Evolutionary conservation across 2,113 vertebrate species (phyloP).

Genomic region (Vidua chalybeata): DNA sequence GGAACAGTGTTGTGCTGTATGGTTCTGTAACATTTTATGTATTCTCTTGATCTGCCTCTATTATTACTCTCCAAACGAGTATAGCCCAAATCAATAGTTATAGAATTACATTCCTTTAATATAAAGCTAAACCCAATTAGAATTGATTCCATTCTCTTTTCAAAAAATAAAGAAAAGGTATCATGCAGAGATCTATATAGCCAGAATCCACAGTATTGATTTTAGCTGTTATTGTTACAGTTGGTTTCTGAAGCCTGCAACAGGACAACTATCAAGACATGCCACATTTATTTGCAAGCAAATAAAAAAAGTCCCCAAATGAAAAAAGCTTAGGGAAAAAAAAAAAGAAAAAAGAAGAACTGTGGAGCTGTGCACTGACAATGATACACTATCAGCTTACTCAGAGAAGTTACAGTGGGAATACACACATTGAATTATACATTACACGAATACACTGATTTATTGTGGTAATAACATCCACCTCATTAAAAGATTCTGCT

Average conservation of each 20-base stretch:
- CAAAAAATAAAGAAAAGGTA: constrained; percentile 69
- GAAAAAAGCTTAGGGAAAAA: constrained; percentile 66
- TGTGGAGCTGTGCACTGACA: constrained; percentile 84
- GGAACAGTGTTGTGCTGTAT: constrained; percentile 63
- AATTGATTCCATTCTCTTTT: constrained; percentile 90
- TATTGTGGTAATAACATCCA: constrained; percentile 99
- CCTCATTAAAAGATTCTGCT: constrained; percentile 98
- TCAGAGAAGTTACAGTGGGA: constrained; percentile 93
- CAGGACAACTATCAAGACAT: constrained; percentile 73
- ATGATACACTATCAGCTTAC: constrained; percentile 96
- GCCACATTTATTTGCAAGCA: constrained; percentile 79
- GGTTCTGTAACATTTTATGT: constrained; percentile 81
- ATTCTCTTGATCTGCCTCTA: constrained; percentile 85
- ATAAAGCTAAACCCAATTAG: constrained; percentile 85
- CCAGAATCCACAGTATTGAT: constrained; percentile 85
- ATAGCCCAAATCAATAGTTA: constrained; percentile 89
- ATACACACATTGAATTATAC: constrained; percentile 99
- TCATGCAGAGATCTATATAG: constrained; percentile 77
- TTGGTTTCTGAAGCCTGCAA: constrained; percentile 75
- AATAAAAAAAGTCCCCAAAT: constrained; percentile 77
- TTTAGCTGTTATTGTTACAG: constrained; percentile 81
- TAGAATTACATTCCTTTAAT: constrained; percentile 92
- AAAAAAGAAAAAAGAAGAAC: constrained; percentile 19
- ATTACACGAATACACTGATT: constrained; percentile 98
- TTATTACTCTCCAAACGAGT: constrained; percentile 87